Evolutionary conservation across 2,113 vertebrate species (phyloP).

Genomic region (Silurus meridionalis): DNA sequence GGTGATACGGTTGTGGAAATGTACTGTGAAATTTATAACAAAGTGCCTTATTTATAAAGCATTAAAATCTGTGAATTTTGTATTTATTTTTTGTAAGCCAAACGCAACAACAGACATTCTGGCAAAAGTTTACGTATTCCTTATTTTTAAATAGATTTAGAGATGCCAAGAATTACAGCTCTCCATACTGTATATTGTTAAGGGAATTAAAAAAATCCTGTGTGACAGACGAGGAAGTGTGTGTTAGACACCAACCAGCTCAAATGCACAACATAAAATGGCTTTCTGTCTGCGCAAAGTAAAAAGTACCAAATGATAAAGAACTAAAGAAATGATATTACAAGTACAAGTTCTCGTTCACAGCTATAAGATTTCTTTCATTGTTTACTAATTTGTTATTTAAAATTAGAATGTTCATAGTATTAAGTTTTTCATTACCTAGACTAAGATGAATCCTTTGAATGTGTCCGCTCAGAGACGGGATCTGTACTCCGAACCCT

Average conservation of each 20-base stretch:
- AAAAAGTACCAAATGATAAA: background rate
- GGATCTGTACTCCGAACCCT: too few species aligned
- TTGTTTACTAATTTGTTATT: too few species aligned
- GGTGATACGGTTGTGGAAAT: background rate
- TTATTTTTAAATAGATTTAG: background rate
- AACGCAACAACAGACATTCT: background rate
- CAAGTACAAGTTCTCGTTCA: too few species aligned
- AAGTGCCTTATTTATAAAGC: background rate
- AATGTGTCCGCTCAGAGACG: too few species aligned
- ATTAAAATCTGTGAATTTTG: background rate
- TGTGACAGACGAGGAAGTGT: background rate
- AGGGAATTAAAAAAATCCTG: background rate
- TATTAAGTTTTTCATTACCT: too few species aligned
- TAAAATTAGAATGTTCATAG: too few species aligned
- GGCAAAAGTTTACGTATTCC: background rate
- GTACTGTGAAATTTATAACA: background rate
- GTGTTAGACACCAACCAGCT: background rate
- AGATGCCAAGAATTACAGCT: background rate
- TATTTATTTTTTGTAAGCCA: background rate
- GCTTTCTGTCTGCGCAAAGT: background rate
- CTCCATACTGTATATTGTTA: background rate
- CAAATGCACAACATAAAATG: background rate
- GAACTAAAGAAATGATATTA: background rate
- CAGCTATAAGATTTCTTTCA: too few species aligned
- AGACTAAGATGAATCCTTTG: too few species aligned